A percentile compares a stretch with the other conserved stretches of the same genome.
Conservation (phyloP, 2,113 vertebrate species). For the Lycaon pictus region DNA sequence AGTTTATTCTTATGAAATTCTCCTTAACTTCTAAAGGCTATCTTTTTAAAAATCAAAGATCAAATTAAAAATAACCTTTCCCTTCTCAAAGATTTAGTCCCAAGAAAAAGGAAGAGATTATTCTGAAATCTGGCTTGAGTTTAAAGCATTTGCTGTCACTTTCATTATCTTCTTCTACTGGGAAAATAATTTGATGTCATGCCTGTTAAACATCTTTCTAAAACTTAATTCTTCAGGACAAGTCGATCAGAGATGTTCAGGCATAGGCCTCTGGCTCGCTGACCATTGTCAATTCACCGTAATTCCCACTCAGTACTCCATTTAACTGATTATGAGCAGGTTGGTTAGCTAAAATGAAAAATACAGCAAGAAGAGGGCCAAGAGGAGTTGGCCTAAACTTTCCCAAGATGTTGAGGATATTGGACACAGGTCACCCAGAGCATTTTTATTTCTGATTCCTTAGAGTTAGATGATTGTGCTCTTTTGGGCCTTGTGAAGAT, state of each 20-base stretch:
- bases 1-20: neutral
- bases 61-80: constrained; percentile 10
- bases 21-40: constrained; percentile 27
- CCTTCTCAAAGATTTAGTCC: neutral
- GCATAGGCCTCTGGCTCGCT: constrained; percentile 6
- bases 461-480: neutral
- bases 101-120: constrained; percentile 5
- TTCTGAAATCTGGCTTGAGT: neutral
- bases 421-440: neutral
- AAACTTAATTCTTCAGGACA: neutral
- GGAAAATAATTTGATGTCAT: constrained; percentile 7
- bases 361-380: neutral
- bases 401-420: neutral
- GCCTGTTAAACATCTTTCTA: neutral
- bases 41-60: constrained; percentile 41
- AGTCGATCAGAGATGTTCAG: constrained; percentile 1
- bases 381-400: neutral
- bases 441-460: neutral
- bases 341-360: constrained; percentile 31
- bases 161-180: neutral
- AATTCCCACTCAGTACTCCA: neutral
- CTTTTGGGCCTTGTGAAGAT: neutral
- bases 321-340: constrained; percentile 28
- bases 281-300: constrained; percentile 2
- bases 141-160: neutral